Evolutionary conservation across 2,888 invertebrate genomes (phyloP).

Genomic region (Clunio marinus): DNA sequence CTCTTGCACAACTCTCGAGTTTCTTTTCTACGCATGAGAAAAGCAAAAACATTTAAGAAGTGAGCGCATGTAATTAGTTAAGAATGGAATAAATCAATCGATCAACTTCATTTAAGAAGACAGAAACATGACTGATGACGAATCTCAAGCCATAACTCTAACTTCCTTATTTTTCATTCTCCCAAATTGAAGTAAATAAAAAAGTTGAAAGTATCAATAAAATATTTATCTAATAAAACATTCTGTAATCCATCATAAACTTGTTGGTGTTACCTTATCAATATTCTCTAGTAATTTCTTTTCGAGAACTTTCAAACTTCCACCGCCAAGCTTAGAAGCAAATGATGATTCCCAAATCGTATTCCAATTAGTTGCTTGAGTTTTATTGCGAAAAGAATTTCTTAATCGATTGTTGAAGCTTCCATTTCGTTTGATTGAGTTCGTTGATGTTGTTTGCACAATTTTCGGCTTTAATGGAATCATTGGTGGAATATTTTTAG

Average conservation of each 20-base stretch:
- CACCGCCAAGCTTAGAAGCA: constrained; percentile 44
- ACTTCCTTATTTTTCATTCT: background rate
- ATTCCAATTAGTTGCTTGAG: constrained; percentile 46
- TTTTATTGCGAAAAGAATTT: constrained; percentile 47
- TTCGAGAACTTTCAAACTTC: constrained; percentile 48
- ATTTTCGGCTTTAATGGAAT: constrained; percentile 32
- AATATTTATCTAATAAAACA: background rate
- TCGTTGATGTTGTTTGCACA: background rate
- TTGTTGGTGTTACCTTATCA: constrained; percentile 13
- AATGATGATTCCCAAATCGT: constrained; percentile 48
- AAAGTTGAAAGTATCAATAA: background rate
- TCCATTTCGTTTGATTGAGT: constrained; percentile 41
- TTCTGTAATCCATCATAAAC: background rate
- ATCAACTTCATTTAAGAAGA: background rate
- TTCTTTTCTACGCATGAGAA: background rate
- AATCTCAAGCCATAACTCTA: background rate
- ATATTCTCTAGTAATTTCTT: constrained; percentile 40
- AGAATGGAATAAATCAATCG: background rate
- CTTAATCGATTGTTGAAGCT: constrained; percentile 43
- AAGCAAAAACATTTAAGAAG: too few species aligned
- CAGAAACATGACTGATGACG: too few species aligned
- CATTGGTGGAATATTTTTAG: constrained; percentile 18
- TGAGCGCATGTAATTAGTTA: too few species aligned
- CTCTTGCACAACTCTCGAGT: background rate
- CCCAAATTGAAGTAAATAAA: background rate